Percentiles rank a stretch among this genome's conserved stretches.
These are phyloP conservation scores for Hydrolagus affinis DNA, from an alignment of 2,113 vertebrate genomes.

Conservation along the genomic window DNA sequence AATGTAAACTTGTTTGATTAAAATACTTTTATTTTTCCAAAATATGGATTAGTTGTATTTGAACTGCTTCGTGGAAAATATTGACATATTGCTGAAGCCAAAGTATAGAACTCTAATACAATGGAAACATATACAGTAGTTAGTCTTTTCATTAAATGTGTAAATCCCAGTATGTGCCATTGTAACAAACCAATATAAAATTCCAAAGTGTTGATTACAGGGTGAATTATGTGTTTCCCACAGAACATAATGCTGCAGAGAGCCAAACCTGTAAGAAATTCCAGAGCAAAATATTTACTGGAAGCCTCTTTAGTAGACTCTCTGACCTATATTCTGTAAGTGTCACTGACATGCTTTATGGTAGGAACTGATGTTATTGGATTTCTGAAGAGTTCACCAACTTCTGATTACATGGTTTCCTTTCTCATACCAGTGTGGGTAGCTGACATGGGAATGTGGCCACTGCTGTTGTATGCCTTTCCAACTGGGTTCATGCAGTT, in stretches of 20 bases:
- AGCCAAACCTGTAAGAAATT: not conserved
- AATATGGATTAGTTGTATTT: not conserved
- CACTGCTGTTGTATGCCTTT: slow-evolving; percentile 40
- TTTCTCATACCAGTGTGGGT: slow-evolving; percentile 30
- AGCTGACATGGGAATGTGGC: slow-evolving; percentile 40
- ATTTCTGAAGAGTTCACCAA: slow-evolving; percentile 1
- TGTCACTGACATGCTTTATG: not conserved
- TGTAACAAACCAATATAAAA: not conserved
- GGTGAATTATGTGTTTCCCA: not conserved
- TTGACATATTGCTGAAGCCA: not conserved
- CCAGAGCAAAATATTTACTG: slow-evolving; percentile 11
- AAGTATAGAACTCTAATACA: not conserved
- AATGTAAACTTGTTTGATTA: not conserved
- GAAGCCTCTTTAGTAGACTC: not conserved
- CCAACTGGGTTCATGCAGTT: slow-evolving; percentile 36
- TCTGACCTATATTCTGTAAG: not conserved
- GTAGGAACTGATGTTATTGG: not conserved
- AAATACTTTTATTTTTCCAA: not conserved
- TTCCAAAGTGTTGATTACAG: not conserved
- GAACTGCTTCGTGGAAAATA: not conserved
- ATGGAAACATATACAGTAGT: not conserved
- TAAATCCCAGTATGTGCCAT: not conserved
- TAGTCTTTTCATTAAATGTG: not conserved
- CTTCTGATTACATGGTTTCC: slow-evolving; percentile 39
- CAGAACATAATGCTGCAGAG: not conserved